Evolutionary conservation across 1,140 invertebrate species (phyloP).

Genomic region (Dendroctonus ponderosae): DNA sequence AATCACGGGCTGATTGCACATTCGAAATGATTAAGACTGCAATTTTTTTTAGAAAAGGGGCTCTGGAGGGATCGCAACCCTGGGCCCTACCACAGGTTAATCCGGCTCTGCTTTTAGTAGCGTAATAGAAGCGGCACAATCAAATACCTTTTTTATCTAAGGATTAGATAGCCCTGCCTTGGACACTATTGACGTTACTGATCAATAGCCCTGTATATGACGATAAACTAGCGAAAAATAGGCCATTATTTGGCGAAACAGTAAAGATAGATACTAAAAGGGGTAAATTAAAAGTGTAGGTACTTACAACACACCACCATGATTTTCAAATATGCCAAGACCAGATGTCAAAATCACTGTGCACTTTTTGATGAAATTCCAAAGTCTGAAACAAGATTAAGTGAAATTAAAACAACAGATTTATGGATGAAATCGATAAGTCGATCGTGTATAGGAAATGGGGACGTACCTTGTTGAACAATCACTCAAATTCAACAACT

Average conservation of each 20-base stretch:
- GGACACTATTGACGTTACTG: not conserved
- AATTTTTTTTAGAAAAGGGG: too few relatives aligned
- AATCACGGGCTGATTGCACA: too few relatives aligned
- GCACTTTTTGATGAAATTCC: slow-evolving; percentile 21
- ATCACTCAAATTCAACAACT: slow-evolving; percentile 28
- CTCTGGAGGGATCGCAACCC: too few relatives aligned
- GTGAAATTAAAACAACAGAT: not conserved
- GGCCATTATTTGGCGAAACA: not conserved
- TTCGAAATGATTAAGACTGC: too few relatives aligned
- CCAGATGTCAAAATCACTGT: slow-evolving; percentile 21
- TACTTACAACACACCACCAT: slow-evolving; percentile 30
- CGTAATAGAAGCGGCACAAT: not conserved
- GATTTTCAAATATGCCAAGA: slow-evolving; percentile 24
- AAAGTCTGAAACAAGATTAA: slow-evolving; percentile 8
- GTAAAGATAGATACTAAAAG: not conserved
- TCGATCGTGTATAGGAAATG: not conserved
- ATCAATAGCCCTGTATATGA: not conserved
- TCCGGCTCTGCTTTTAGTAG: too few relatives aligned
- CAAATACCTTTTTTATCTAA: not conserved
- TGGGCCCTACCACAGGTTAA: too few relatives aligned
- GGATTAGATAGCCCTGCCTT: not conserved
- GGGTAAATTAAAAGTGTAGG: slow-evolving; percentile 1
- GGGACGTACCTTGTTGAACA: slow-evolving; percentile 11
- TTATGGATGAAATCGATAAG: slow-evolving; percentile 1
- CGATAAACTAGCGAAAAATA: too few relatives aligned